These are phyloP conservation scores for Xenus cinereus DNA, from an alignment of 2,113 vertebrate genomes.

Conservation along the genomic window DNA sequence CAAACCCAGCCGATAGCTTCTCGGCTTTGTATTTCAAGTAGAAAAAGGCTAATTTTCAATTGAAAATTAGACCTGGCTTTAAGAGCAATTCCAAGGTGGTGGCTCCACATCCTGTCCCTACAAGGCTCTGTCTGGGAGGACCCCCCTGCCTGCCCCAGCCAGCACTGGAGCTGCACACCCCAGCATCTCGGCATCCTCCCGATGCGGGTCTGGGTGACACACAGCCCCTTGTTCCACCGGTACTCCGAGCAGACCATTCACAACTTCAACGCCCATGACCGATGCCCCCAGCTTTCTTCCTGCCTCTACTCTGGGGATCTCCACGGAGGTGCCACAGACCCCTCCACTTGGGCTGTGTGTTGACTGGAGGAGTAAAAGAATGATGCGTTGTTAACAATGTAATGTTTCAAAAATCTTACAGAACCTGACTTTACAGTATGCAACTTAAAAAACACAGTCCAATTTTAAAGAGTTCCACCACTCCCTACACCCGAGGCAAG, in stretches of 20 bases:
- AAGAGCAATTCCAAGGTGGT: not conserved
- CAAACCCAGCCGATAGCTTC: not conserved
- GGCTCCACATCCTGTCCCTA: accelerated
- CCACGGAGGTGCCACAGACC: not conserved
- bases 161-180: accelerated
- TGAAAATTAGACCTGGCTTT: not conserved
- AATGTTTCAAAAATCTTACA: not conserved
- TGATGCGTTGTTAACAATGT: accelerated
- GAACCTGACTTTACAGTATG: not conserved
- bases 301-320: not conserved
- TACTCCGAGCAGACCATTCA: not conserved
- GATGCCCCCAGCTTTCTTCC: not conserved
- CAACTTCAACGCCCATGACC: no score
- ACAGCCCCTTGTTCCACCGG: not conserved
- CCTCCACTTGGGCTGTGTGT: accelerated
- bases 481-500: not conserved
- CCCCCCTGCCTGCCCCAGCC: no score
- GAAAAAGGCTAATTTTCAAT: not conserved
- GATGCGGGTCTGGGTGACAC: accelerated
- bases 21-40: not conserved
- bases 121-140: not conserved
- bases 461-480: not conserved
- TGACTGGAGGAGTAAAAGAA: not conserved
- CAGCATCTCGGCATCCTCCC: accelerated
- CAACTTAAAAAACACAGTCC: not conserved